Evolutionary conservation across 2,888 invertebrate genomes (phyloP), one percentile per base, ranked within the genome.

Genomic region (Tipula lateralis): DNA sequence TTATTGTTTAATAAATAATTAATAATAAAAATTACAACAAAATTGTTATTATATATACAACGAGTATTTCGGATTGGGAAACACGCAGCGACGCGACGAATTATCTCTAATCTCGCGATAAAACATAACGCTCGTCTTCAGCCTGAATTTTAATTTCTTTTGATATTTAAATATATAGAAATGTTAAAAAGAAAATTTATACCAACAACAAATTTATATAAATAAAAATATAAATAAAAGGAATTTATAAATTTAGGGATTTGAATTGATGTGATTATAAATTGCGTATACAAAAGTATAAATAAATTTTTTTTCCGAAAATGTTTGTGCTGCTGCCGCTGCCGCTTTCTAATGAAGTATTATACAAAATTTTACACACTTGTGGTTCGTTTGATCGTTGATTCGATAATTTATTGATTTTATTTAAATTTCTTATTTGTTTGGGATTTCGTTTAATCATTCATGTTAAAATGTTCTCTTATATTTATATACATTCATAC

Each of bases 331-430:
- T 9, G 36, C 36, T 44, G n/a, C n/a, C 12, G 44, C 44, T 44
- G 2, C 9, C 24, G 9, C 16, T 24, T 24, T 24, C 19, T 19
- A 66, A 66, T 19, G 66, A 66, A 24, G 66, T 24, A 66, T 66
- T 66, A 66, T 24, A 24, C 24, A 24, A 66, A 66, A 9, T 66
- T 66, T 66, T 66, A 66, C 66, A 66, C 24, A 24, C 24, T 66
- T 66, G 66, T 66, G 66, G 66, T 66, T 66, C 24, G 66, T 66
- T 66, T 66, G 66, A 66, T 66, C 66, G 66, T 66, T 66, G 66
- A 66, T 66, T 66, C 66, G 66, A 66, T 66, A 66, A 66, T 66
- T 66, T 66, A 66, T 66, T 66, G 66, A 66, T 66, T 66, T 66
- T 24, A 2, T 66, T 66, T 66, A 9, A 66, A 66, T 66, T 66